Base-by-base conservation (phyloP, 2,888 invertebrate species). In the Hypena proboscidalis region DNA sequence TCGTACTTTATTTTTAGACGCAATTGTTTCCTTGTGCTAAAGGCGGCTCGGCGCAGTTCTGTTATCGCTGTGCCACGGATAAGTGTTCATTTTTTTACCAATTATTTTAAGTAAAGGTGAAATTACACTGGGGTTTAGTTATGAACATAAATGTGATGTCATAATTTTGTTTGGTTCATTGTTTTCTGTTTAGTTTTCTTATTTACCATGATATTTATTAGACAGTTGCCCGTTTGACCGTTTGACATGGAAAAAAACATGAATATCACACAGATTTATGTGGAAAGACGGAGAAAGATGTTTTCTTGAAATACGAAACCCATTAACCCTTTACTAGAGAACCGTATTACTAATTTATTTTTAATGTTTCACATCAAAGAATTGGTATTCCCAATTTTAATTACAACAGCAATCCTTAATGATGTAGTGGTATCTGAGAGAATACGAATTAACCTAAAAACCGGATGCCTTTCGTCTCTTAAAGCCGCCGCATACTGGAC, bases 41-140 rank as follows among this genome's bases (percentile, higher is more conserved):
- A 33, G 39, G 2, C 31, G 5, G 19, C 19, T 23, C 23, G 30
- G 23, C 19, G 25, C 31, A 32, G 25, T 39, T 31, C 20, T 23
- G 25, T 39, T 45, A 48, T 49, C 48, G 62, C 52, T 61, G 62
- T 40, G 19, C 35, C 35, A 36, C 22, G 51, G 46, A 51, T 56
- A 43, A 50, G 31, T 45, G 22, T 23, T 42, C 4, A 20, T 4
- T 21, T 55, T 60, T 20, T 14, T 37, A 14, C 30, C 37, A 21
- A 30, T 17, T 29, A 29, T 15, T 10, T 23, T 37, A 21, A 10
- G 22, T 23, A 21, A 30, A n/a, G n/a, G n/a, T n/a, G n/a, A n/a
- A n/a, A n/a, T n/a, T n/a, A n/a, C n/a, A n/a, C n/a, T n/a, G n/a
- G n/a, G n/a, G n/a, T n/a, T n/a, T n/a, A n/a, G n/a, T n/a, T n/a